Evolutionary conservation across 2,797 vertebrate genomes (phyloP).

Genomic region (Chelonia mydas): DNA sequence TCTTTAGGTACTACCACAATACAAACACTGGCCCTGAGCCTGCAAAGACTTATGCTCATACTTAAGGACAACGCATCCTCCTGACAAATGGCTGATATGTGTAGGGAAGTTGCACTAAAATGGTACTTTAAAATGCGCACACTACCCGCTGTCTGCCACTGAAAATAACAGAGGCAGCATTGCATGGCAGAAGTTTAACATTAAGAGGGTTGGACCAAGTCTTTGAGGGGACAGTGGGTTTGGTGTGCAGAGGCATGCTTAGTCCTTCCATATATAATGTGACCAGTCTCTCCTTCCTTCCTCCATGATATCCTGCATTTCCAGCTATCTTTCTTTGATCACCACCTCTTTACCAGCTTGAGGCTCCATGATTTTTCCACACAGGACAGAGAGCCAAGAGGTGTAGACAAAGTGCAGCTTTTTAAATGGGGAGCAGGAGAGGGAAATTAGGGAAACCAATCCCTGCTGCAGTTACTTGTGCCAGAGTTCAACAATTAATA

Average conservation of each 20-base stretch:
- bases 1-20: not conserved
- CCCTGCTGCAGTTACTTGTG: not conserved
- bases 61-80: not conserved
- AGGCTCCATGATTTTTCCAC: not conserved
- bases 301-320: not conserved
- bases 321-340: not conserved
- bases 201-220: not conserved
- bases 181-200: not conserved
- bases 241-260: not conserved
- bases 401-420: not conserved
- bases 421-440: not conserved
- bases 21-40: not conserved
- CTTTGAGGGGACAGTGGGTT: not conserved
- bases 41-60: not conserved
- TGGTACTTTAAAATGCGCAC: not conserved
- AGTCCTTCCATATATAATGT: not conserved
- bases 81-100: not conserved
- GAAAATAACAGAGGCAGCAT: not conserved
- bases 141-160: not conserved
- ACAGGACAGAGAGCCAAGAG: not conserved
- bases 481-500: not conserved
- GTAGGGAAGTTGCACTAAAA: slow-evolving; percentile 17
- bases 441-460: not conserved
- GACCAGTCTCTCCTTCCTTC: not conserved
- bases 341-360: not conserved